A percentile compares a stretch with the other conserved stretches of the same genome.
Conservation (phyloP, 1,140 invertebrate species). For the Asbolus verrucosus region DNA sequence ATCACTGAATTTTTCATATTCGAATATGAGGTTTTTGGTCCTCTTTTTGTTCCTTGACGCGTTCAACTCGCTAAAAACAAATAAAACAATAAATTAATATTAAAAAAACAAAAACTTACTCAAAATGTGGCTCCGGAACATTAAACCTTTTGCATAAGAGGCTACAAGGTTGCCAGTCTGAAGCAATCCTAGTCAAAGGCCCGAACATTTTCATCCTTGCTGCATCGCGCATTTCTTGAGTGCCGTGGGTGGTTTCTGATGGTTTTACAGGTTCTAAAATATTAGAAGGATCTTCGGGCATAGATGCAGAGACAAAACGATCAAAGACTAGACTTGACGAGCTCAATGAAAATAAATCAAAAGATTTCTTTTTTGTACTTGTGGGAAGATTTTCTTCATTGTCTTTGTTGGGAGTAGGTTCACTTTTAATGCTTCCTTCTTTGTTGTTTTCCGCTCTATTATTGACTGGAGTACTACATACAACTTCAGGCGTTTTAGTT, state of each 20-base stretch:
- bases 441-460: background rate
- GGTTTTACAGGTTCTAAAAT: conserved; percentile 62
- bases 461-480: background rate
- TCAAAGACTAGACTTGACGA: conserved; percentile 64
- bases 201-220: conserved; percentile 88
- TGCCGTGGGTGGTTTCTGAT: conserved; percentile 62
- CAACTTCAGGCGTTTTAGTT: background rate
- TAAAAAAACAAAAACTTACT: conserved; percentile 61
- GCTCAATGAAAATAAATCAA: conserved; percentile 40
- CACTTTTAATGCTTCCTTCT: background rate
- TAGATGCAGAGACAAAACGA: conserved; percentile 72
- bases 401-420: background rate
- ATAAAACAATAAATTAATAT: conserved; percentile 14
- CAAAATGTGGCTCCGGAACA: conserved; percentile 85
- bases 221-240: conserved; percentile 72
- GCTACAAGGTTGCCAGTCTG: conserved; percentile 87
- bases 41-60: conserved; percentile 53
- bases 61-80: conserved; percentile 55
- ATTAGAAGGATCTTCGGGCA: conserved; percentile 66
- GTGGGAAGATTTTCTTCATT: conserved; percentile 7
- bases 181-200: conserved; percentile 75
- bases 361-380: conserved; percentile 8
- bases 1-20: conserved; percentile 60
- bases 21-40: conserved; percentile 62
- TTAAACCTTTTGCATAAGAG: conserved; percentile 95